A percentile compares a stretch with the other conserved stretches of the same genome.
Evolutionary conservation across 2,113 vertebrate genomes (phyloP).

Genomic region (Panthera uncia): DNA sequence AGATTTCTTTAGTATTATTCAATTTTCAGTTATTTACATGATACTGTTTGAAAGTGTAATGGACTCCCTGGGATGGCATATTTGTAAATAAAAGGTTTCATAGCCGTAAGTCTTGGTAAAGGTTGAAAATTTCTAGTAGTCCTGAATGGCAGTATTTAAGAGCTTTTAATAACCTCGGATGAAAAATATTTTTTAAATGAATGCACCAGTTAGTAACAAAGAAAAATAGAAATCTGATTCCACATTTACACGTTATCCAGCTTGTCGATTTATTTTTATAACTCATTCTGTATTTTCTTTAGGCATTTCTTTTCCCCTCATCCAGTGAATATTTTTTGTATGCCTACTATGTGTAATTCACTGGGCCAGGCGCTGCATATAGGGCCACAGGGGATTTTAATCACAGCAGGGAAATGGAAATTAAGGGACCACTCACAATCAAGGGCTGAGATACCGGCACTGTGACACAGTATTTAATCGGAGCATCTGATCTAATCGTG

Average conservation of each 20-base stretch:
- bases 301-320: background rate
- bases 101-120: background rate
- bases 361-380: background rate
- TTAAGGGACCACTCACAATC: background rate
- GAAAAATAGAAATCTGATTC: constrained; percentile 22
- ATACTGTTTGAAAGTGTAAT: background rate
- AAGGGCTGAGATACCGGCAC: background rate
- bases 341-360: background rate
- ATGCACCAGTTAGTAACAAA: background rate
- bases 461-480: background rate
- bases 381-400: background rate
- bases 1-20: background rate
- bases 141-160: background rate
- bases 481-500: background rate
- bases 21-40: background rate
- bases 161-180: background rate
- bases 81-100: constrained; percentile 13
- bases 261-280: background rate
- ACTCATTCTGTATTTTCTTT: background rate
- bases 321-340: background rate
- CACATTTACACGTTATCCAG: background rate
- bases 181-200: background rate
- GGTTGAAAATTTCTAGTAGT: constrained; percentile 3
- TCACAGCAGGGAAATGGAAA: background rate
- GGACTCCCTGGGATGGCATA: background rate